Evolutionary conservation across 1,140 invertebrate species (phyloP).

Genomic region (Bemisia tabaci): DNA sequence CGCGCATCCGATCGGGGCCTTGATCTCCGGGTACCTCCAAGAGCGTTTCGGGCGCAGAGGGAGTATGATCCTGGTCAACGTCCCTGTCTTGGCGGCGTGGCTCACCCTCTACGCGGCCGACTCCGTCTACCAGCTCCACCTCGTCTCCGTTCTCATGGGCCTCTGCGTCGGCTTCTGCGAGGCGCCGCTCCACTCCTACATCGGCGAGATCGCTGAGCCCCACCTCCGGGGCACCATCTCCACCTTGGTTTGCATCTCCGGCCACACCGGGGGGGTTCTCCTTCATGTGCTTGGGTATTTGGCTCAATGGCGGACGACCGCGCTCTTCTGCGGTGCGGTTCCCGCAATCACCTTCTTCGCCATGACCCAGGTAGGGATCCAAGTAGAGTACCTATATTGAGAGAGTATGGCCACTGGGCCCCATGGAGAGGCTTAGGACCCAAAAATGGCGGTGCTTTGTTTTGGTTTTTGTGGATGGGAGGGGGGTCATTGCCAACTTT

Average conservation of each 20-base stretch:
- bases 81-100: constrained; percentile 22
- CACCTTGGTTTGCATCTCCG: constrained; percentile 14
- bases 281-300: neutral
- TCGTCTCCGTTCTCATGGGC: constrained; percentile 15
- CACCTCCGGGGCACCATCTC: constrained; percentile 16
- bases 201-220: constrained; percentile 36
- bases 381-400: no score
- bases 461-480: no score
- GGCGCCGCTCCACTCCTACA: constrained; percentile 36
- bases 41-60: constrained; percentile 22
- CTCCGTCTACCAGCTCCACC: constrained; percentile 12
- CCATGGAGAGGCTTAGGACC: no score
- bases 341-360: constrained; percentile 15
- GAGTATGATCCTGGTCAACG: constrained; percentile 25
- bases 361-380: constrained; percentile 19
- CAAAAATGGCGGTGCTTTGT: no score
- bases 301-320: constrained; percentile 11
- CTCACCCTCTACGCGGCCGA: constrained; percentile 18
- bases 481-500: no score
- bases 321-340: constrained; percentile 10
- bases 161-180: constrained; percentile 34
- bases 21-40: constrained; percentile 23
- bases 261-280: constrained; percentile 4
- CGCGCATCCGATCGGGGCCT: constrained; percentile 21
- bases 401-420: no score